These are phyloP conservation scores for Sebastes hubbsi DNA, from an alignment of 2,797 vertebrate genomes.

Conservation along the genomic window DNA sequence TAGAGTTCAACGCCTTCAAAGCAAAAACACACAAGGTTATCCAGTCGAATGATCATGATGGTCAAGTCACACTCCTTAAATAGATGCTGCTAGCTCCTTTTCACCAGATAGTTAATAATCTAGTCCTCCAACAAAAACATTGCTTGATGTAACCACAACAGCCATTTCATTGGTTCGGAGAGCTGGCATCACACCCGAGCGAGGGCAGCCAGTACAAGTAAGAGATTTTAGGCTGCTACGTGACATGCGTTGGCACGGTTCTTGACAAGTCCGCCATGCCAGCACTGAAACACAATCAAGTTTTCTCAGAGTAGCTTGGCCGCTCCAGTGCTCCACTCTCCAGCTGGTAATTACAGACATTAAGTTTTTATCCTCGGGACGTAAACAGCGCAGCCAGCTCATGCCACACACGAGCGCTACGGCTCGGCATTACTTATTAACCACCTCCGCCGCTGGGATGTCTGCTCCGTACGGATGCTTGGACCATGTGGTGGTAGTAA, in stretches of 20 bases:
- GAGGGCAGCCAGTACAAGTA: conserved; percentile 46
- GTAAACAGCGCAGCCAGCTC: conserved; percentile 52
- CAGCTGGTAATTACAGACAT: conserved; percentile 67
- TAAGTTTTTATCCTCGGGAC: conserved; percentile 51
- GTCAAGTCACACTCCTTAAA: conserved; percentile 52
- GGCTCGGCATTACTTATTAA: conserved; percentile 45
- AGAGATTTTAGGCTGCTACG: conserved; percentile 52
- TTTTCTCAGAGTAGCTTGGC: conserved; percentile 52
- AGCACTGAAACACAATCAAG: conserved; percentile 60
- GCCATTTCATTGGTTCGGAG: conserved; percentile 37
- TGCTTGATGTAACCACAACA: conserved; percentile 52
- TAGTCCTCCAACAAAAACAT: conserved; percentile 60
- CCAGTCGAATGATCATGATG: conserved; percentile 35
- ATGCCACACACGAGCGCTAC: conserved; percentile 52
- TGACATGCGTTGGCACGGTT: conserved; percentile 56
- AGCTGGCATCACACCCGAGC: conserved; percentile 20
- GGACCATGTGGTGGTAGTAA: conserved; percentile 10
- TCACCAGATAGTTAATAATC: conserved; percentile 30
- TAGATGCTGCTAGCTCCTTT: conserved; percentile 50
- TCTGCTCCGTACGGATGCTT: conserved; percentile 11
- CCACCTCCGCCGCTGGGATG: conserved; percentile 18
- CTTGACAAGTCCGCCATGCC: conserved; percentile 49
- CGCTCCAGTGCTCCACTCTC: conserved; percentile 38
- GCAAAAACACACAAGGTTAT: conserved; percentile 50
- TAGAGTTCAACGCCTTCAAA: conserved; percentile 46